Evolutionary conservation across 2,797 vertebrate species (phyloP).

Genomic region (Neomorphus geoffroyi): DNA sequence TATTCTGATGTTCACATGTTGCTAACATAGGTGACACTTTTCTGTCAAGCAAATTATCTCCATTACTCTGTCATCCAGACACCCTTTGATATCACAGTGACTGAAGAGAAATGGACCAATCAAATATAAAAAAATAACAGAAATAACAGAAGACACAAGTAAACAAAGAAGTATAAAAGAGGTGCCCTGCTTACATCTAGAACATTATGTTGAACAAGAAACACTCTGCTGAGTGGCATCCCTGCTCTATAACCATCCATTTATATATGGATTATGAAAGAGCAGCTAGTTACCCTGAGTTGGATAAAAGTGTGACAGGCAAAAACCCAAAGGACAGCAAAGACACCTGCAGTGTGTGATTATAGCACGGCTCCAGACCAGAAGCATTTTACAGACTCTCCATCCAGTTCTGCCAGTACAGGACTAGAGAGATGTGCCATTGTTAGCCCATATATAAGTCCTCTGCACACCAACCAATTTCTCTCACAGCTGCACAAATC

Average conservation of each 20-base stretch:
- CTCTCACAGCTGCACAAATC: not conserved
- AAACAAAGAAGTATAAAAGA: not conserved
- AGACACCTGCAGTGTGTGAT: not conserved
- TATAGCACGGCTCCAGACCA: not conserved
- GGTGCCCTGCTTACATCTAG: not conserved
- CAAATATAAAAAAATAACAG: not conserved
- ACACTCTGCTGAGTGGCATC: not conserved
- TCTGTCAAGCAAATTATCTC: not conserved
- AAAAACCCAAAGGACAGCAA: not conserved
- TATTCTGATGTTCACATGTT: fast-evolving
- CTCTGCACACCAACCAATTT: not conserved
- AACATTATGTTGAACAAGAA: not conserved
- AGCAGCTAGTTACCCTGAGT: not conserved
- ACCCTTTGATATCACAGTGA: not conserved
- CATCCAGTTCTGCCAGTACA: not conserved
- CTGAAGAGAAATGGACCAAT: not conserved
- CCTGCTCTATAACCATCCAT: not conserved
- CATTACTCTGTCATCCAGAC: not conserved
- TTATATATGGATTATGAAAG: not conserved
- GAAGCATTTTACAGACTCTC: not conserved
- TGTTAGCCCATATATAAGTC: not conserved
- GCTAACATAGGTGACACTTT: not conserved
- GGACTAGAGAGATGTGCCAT: not conserved
- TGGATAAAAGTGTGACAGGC: not conserved
- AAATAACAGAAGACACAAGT: not conserved